phyloP scores from a whole-genome alignment of 2,888 invertebrate species.

The Apamea anceps region DNA sequence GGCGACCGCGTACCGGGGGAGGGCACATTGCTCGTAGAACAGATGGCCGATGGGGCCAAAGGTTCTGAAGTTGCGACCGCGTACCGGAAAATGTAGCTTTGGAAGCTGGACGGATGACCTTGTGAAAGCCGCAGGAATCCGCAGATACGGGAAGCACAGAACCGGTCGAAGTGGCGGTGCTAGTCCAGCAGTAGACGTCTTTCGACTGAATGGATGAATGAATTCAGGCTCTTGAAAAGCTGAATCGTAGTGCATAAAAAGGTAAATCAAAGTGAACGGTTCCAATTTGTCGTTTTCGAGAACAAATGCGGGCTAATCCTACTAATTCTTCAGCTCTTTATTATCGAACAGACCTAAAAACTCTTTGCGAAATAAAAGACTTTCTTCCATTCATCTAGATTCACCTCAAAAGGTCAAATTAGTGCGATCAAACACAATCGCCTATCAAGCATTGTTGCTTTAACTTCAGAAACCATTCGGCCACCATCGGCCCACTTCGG shows the following conservation, averaged over 20 bases:
- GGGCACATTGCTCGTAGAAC: too few species aligned
- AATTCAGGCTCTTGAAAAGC: background rate
- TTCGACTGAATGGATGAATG: background rate
- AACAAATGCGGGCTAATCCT: background rate
- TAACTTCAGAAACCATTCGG: constrained; percentile 16
- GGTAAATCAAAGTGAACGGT: background rate
- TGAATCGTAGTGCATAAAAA: background rate
- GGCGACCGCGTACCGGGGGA: too few species aligned
- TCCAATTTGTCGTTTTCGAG: background rate
- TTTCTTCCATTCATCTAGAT: background rate
- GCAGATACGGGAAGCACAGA: too few species aligned
- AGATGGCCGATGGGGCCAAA: too few species aligned
- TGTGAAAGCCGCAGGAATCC: too few species aligned
- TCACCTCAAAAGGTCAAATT: constrained; percentile 33
- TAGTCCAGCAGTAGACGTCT: too few species aligned
- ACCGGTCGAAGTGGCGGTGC: too few species aligned
- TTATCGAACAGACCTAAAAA: constrained; percentile 2
- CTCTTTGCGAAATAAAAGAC: background rate
- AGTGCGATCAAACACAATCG: constrained; percentile 46
- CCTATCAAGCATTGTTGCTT: constrained; percentile 37
- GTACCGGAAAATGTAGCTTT: too few species aligned
- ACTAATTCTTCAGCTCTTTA: background rate
- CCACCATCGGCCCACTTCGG: constrained; percentile 22
- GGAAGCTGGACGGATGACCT: too few species aligned
- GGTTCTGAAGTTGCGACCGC: too few species aligned